These are phyloP conservation scores for Zaprionus lachaisei DNA, from an alignment of 1,140 invertebrate genomes.

Conservation along the genomic window DNA sequence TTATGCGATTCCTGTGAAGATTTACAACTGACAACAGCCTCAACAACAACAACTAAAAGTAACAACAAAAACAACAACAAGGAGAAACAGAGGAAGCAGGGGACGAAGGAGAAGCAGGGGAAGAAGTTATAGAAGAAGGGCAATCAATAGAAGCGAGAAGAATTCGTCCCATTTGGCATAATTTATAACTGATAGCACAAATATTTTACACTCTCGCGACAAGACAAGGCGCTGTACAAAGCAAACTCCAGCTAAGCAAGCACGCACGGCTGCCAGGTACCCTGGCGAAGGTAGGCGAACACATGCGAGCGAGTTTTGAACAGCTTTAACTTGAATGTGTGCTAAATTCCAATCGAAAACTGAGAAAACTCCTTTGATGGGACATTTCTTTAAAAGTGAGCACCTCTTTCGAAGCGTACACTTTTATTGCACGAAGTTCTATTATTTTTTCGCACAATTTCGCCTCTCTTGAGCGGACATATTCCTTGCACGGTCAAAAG, in stretches of 20 bases:
- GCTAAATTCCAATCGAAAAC: not conserved
- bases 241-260: not conserved
- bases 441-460: too few relatives aligned
- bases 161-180: constrained; percentile 25
- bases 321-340: not conserved
- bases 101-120: constrained; percentile 5
- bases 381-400: not conserved
- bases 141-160: constrained; percentile 23
- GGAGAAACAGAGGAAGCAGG: not conserved
- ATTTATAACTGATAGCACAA: constrained; percentile 35
- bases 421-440: not conserved
- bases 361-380: not conserved
- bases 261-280: not conserved
- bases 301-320: not conserved
- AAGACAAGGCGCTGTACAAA: not conserved
- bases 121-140: constrained; percentile 9
- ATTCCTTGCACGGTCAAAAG: too few relatives aligned
- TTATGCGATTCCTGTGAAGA: constrained; percentile 59
- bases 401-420: not conserved
- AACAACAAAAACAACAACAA: constrained; percentile 2
- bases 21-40: constrained; percentile 55
- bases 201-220: constrained; percentile 17
- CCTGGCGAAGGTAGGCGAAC: not conserved
- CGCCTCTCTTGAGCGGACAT: too few relatives aligned
- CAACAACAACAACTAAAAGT: constrained; percentile 16